Evolutionary conservation across 2,888 invertebrate genomes (phyloP).

Genomic region (Parasteatoda lunata): DNA sequence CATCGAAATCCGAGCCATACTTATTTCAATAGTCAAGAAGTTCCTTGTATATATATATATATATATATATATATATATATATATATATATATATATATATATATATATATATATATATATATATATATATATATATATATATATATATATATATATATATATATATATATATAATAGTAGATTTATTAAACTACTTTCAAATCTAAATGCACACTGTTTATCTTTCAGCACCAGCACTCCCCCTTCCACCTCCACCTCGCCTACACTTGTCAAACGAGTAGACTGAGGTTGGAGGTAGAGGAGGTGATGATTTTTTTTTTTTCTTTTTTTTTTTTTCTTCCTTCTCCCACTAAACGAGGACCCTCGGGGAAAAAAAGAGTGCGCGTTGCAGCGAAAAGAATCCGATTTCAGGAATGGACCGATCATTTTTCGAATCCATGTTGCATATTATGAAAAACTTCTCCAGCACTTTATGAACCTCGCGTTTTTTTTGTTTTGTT

Average conservation of each 20-base stretch:
- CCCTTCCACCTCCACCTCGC: neutral
- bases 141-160: no score
- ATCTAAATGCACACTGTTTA: no score
- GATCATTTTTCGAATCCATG: neutral
- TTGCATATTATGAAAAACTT: neutral
- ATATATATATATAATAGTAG: no score
- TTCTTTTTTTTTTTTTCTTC: constrained; percentile 9
- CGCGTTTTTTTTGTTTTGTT: no score
- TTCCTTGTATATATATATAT: no score
- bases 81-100: no score
- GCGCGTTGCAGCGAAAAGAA: constrained; percentile 49
- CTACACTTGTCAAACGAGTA: neutral
- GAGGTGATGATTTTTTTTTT: neutral
- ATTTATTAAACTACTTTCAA: no score
- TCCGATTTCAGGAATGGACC: constrained; percentile 50
- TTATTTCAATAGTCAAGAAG: no score
- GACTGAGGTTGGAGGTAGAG: neutral
- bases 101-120: no score
- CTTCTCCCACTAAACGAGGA: constrained; percentile 1
- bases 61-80: no score
- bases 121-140: no score
- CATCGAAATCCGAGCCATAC: no score
- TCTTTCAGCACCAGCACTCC: neutral
- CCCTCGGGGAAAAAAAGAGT: constrained; percentile 2
- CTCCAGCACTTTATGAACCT: neutral